Base-by-base conservation (phyloP, 1,140 invertebrate genomes). In the Saccostrea cuccullata region DNA sequence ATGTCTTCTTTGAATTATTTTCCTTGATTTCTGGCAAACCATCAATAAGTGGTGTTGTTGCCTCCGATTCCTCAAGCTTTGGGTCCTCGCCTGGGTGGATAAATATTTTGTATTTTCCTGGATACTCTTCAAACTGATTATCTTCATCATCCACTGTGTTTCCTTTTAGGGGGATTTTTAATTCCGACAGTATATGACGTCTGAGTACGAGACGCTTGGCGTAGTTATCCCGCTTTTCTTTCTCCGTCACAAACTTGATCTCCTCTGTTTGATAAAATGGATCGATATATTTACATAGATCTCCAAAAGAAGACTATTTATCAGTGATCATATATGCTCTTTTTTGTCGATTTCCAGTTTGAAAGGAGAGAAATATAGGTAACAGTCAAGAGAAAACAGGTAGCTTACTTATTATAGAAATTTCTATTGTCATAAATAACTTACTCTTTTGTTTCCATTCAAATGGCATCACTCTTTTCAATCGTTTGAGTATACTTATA, bases 391-490 rank as follows among this genome's bases (percentile, higher is more conserved):
- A 23, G 26, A 9, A 30, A 12, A 26, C 12, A 82, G 3, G 40
- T 36, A 9, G 30, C 30, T 36, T 12, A 82, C 23, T 5, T 15
- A 30, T 8, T 30, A 82, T 8, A 26, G 36, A 82, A 30, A 23
- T 23, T 30, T 15, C 30, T 8, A 82, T 30, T 15, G 26, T 36
- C 8, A 77, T 9, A 12, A 55, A 23, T 26, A 9, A 55, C 86
- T 58, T 85, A 91, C 90, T 89, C 87, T 90, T 89, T 55, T 83
- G 89, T 84, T 88, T 90, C 91, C 88, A 90, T 87, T 92, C 89
- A 86, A 88, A 91, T 8, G 90, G 89, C 9, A 86, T 26, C 30
- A 91, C 90, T 67, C 90, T 90, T 82, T 89, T 89, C 60, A 91
- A 64, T 67, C 90, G 90, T 87, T 92, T 92, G 55, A 92, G 70